Percentiles rank a stretch among this genome's conserved stretches.
Evolutionary conservation across 2,888 invertebrate genomes (phyloP).

Genomic region (Pandemis corylana): DNA sequence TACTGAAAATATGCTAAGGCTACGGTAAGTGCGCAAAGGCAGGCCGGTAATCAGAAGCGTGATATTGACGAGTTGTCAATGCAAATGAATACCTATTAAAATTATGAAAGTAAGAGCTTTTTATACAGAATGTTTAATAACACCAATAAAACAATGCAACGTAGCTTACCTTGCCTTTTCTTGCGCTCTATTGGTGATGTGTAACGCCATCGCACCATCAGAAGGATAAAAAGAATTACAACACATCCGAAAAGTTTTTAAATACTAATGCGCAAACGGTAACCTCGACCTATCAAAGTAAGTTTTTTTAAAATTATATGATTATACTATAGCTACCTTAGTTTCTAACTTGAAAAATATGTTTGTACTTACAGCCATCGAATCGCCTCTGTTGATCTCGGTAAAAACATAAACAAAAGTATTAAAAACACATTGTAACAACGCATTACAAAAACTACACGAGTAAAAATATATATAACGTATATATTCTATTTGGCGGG

Average conservation of each 20-base stretch:
- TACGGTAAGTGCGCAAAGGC: neutral
- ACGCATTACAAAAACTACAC: slow-evolving; percentile 71
- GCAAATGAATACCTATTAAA: too few relatives aligned
- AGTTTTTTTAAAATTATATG: neutral
- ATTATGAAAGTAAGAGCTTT: neutral
- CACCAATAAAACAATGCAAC: neutral
- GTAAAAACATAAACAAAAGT: slow-evolving; percentile 81
- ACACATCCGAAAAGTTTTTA: neutral
- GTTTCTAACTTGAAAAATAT: neutral
- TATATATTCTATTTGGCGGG: slow-evolving; percentile 65
- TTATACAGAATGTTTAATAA: neutral
- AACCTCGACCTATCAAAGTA: neutral
- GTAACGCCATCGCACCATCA: neutral
- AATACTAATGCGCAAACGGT: neutral
- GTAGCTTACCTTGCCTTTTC: neutral
- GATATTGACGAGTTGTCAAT: neutral
- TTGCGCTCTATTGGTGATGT: neutral
- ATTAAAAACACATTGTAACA: slow-evolving; percentile 73
- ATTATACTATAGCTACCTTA: neutral
- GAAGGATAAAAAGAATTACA: neutral
- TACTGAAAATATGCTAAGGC: neutral
- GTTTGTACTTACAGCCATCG: slow-evolving; percentile 79
- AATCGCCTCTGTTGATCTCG: slow-evolving; percentile 74
- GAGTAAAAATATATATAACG: slow-evolving; percentile 21
- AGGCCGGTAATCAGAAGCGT: neutral